Evolutionary conservation across 1,140 invertebrate genomes (phyloP).

Genomic region (Drosophila bocki): DNA sequence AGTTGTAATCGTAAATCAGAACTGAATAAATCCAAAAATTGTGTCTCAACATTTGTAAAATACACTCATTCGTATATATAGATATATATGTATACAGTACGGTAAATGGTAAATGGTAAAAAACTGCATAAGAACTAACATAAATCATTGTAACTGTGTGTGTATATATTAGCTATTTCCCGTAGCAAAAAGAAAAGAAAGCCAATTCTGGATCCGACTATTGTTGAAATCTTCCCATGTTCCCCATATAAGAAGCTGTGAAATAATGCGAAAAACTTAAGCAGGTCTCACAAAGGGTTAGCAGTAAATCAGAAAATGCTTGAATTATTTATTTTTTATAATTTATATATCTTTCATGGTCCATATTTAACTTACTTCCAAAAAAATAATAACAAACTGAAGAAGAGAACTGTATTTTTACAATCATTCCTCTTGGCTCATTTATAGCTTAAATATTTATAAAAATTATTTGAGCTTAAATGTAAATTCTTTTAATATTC

Average conservation of each 20-base stretch:
- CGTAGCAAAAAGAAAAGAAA: constrained; percentile 23
- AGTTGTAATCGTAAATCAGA: constrained; percentile 35
- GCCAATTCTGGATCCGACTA: constrained; percentile 24
- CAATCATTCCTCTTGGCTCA: not conserved
- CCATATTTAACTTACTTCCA: not conserved
- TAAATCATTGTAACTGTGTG: constrained; percentile 35
- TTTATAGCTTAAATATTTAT: not conserved
- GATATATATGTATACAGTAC: constrained; percentile 3
- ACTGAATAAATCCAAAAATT: constrained; percentile 18
- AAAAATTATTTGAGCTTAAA: not conserved
- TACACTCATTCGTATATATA: constrained; percentile 22
- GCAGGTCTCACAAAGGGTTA: constrained; percentile 5
- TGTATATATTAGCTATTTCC: constrained; percentile 37
- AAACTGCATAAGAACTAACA: constrained; percentile 14
- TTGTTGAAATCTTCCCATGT: constrained; percentile 16
- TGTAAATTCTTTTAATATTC: no score
- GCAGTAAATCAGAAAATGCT: constrained; percentile 22
- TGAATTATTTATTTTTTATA: not conserved
- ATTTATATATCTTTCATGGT: no score
- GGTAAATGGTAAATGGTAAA: constrained; percentile 21
- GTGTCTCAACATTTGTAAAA: constrained; percentile 44
- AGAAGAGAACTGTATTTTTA: no score
- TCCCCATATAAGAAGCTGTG: constrained; percentile 21
- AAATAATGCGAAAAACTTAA: constrained; percentile 6
- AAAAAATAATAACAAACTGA: not conserved